Evolutionary conservation across 2,113 vertebrate species (phyloP), one percentile per base, ranked within the genome.

Genomic region (Myrmecophaga tridactyla): DNA sequence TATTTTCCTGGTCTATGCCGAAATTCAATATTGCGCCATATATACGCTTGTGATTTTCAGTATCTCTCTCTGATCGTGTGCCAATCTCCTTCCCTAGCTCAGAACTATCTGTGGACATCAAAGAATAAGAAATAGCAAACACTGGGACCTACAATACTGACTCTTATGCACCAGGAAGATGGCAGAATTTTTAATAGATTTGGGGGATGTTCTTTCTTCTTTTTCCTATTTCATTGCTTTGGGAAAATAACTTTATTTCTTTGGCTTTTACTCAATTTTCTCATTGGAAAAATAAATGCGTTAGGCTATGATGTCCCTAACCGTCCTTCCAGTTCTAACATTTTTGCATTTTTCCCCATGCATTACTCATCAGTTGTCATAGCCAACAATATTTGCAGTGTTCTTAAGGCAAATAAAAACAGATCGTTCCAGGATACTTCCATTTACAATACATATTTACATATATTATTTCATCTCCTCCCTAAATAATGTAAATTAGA

Each of bases 361-460:
- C 8, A 20, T 83, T 87, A 63, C 53, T 41, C 25, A 65, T 87
- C 17, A 27, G 31, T 21, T 88, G 48, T 53, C 7, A 58, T 5
- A 29, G 20, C 41, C 36, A 41, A 4, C 34, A 72, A 10, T 77
- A 85, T 43, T 31, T 84, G 77, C 27, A 72, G 15, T 25, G 7
- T 65, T 83, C 56, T 92, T 81, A 14, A 92, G 90, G 21, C n/a
- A 92, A 86, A 70, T 58, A 78, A 62, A 92, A 72, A 56, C 13
- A 90, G 70, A 60, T 58, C 43, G 69, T 75, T 67, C 34, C 25
- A 86, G 63, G 56, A 91, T 21, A 43, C 41, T 58, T 85, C 23
- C 27, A 67, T 51, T 89, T 51, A 53, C 31, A 78, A 89, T 91
- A n/a, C 17, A 34, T 46, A 25, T 18, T 39, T 63, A 56, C 27